Evolutionary conservation across 2,113 vertebrate genomes (phyloP), one percentile per base, ranked within the genome.

Genomic region (Nerophis lumbriciformis): DNA sequence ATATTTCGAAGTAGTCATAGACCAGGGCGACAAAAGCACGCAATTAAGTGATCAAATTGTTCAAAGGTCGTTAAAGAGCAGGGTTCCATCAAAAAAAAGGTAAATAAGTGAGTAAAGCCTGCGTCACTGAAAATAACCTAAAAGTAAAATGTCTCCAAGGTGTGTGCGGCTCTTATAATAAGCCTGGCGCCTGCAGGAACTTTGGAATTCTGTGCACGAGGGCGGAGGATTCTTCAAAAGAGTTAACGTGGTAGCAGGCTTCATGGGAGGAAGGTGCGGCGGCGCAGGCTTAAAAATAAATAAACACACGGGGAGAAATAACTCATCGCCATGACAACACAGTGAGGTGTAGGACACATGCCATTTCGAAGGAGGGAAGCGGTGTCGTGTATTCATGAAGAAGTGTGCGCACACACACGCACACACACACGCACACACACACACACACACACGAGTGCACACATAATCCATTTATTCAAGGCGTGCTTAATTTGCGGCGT

Each of bases 311-410:
- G 85, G 73, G 79, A 79, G 66, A 86, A 83, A 79, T 79, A 79
- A 84, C 84, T 82, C 72, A 82, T 86, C 82, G 85, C 84, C 85
- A 89, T 89, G 87, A 87, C 87, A 86, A 86, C 84, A 81, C 82
- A 76, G 74, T 79, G 80, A 86, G 81, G 78, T 81, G 80, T 76
- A 84, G 78, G 75, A 80, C 61, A 57, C 73, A 80, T 59, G 68
- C 77, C 74, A 78, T 83, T 82, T 44, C 45, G 74, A 84, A 80
- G 81, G 60, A 80, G 64, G 75, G 69, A 81, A 76, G 72, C 70
- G 71, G 62, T 64, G 72, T 79, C 77, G 77, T 78, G 72, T 62
- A 74, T 77, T 66, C 71, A 61, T 36, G 35, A 21, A 53, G 5
- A 12, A 1, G 15, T 53, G 52, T 6, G 28, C 14, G 35, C 13